Conservation (phyloP, 2,888 invertebrate species). For the Tinea trinotella region DNA sequence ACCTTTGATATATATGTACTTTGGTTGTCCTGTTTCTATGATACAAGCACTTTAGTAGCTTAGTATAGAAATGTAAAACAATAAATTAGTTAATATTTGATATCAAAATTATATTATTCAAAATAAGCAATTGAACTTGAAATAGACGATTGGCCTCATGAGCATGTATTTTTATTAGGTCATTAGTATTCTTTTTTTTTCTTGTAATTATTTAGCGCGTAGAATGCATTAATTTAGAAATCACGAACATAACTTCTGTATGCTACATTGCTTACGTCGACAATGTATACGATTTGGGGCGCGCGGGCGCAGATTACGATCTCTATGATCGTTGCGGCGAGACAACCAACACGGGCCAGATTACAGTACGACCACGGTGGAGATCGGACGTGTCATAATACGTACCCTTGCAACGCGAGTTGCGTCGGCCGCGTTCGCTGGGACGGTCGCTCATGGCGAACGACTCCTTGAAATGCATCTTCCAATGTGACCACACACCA, state of each 20-base stretch:
- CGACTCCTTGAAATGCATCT: slow-evolving; percentile 72
- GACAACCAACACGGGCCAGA: not conserved
- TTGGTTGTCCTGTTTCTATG: too few relatives aligned
- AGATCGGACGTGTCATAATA: slow-evolving; percentile 28
- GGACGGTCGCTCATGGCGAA: slow-evolving; percentile 72
- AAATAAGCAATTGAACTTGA: too few relatives aligned
- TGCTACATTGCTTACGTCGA: not conserved
- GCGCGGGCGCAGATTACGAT: not conserved
- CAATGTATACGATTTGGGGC: not conserved
- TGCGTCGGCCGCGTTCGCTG: slow-evolving; percentile 68
- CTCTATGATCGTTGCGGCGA: not conserved
- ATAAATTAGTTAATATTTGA: too few relatives aligned
- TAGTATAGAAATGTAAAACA: too few relatives aligned
- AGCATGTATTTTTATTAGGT: too few relatives aligned
- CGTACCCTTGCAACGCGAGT: slow-evolving; percentile 70
- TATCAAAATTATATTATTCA: too few relatives aligned
- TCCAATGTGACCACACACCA: slow-evolving; percentile 60
- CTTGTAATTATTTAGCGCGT: not conserved
- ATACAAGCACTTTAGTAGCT: too few relatives aligned
- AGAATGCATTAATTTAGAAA: not conserved
- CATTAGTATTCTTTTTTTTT: too few relatives aligned
- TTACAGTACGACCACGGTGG: slow-evolving; percentile 27
- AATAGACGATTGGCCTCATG: too few relatives aligned
- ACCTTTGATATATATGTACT: too few relatives aligned
- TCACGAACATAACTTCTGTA: not conserved